Base-by-base conservation (phyloP, 2,888 invertebrate species). In the Lasius fuliginosus region DNA sequence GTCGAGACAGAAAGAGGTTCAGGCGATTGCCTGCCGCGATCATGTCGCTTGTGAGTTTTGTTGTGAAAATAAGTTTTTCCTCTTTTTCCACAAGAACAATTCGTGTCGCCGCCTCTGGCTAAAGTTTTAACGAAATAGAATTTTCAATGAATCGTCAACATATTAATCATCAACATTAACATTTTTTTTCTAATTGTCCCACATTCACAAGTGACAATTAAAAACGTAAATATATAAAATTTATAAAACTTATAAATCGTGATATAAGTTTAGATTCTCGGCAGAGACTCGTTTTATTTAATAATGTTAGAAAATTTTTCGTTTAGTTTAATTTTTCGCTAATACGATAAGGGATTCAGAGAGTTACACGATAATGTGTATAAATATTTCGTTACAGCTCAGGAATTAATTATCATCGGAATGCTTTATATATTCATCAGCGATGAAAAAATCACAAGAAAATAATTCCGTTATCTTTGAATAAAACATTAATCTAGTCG, bases 351-450 rank as follows among this genome's bases (percentile, higher is more conserved):
- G 60, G 5, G 15, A 46, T 42, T 46, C 71, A 36, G n/a, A 23
- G 12, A 6, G 18, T 18, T 42, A 33, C 15, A 23, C 8, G 42
- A 68, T 23, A 30, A 1, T 18, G 11, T 23, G 42, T 23, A 18
- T 71, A 62, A 81, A 73, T 49, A 81, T 81, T 81, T 77, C n/a
- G 68, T 77, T 68, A 68, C 60, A 71, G 49, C 46, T n/a, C 60
- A 60, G 36, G 36, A 62, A 62, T 73, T 71, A 79, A 71, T 79
- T 60, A 73, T 71, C 42, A 79, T 73, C 36, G 73, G 27, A 36
- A 49, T 49, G 46, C 46, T 79, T 73, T 36, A 33, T 62, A 46
- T 36, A 9, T 15, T 81, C 46, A 4, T 73, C 73, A 60, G 60
- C 36, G 15, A 71, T 60, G 30, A 27, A 58, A 62, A 49, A 73